Evolutionary conservation across 2,797 vertebrate species (phyloP).

Genomic region (Diplodus sargus): DNA sequence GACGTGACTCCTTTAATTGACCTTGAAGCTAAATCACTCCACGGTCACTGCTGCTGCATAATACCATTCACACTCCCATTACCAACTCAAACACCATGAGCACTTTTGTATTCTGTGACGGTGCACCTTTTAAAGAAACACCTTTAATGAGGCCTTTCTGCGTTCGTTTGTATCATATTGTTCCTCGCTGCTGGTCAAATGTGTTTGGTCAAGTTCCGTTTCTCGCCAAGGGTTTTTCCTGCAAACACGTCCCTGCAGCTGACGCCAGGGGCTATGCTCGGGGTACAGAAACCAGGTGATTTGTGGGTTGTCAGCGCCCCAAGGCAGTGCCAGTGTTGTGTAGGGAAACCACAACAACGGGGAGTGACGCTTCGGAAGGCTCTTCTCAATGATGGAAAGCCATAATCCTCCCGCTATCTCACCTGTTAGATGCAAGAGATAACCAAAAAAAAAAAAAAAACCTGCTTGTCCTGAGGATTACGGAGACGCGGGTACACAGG

Average conservation of each 20-base stretch:
- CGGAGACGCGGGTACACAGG: slow-evolving; percentile 33
- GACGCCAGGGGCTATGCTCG: slow-evolving; percentile 30
- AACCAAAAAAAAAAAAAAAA: slow-evolving; percentile 62
- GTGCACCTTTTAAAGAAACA: not conserved
- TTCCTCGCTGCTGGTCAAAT: not conserved
- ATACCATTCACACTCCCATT: slow-evolving; percentile 5
- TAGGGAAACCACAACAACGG: slow-evolving; percentile 37
- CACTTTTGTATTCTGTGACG: not conserved
- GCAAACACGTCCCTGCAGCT: slow-evolving; percentile 9
- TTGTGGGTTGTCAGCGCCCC: slow-evolving; percentile 12
- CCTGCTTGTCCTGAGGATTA: slow-evolving; percentile 70
- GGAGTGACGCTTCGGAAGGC: slow-evolving; percentile 31
- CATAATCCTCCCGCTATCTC: slow-evolving; percentile 70
- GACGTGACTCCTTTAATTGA: slow-evolving; percentile 16
- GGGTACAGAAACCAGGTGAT: slow-evolving; percentile 14
- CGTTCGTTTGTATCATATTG: not conserved
- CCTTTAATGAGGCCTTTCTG: slow-evolving; percentile 13
- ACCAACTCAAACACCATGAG: not conserved
- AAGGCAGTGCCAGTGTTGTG: slow-evolving; percentile 17
- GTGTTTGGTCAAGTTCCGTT: slow-evolving; percentile 13
- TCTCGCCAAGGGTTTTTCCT: not conserved
- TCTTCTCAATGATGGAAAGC: slow-evolving; percentile 57
- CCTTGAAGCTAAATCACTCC: slow-evolving; percentile 23
- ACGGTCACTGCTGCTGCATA: not conserved
- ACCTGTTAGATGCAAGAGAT: slow-evolving; percentile 74